Evolutionary conservation across 2,797 vertebrate genomes (phyloP).

Genomic region (Acropternis orthonyx): DNA sequence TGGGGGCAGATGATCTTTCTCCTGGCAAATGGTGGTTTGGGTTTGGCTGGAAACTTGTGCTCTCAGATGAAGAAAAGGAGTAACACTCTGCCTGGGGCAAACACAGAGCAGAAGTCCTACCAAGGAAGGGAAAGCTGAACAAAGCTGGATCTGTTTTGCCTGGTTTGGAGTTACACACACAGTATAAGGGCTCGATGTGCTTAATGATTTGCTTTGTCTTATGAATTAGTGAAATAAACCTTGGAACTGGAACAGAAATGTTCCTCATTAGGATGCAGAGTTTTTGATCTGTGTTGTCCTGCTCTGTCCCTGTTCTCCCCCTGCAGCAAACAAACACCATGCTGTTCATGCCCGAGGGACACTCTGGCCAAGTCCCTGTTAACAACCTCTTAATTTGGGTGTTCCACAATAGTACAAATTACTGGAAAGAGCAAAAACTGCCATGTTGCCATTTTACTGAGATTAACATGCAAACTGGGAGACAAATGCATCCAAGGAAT

Average conservation of each 20-base stretch:
- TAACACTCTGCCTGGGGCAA: neutral
- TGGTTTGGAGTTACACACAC: fast-evolving
- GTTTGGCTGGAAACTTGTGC: neutral
- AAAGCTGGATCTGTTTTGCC: neutral
- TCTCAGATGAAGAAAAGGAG: neutral
- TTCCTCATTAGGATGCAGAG: neutral
- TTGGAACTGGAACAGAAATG: neutral
- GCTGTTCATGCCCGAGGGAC: neutral
- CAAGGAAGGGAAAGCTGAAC: neutral
- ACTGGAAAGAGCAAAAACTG: neutral
- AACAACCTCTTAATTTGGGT: neutral
- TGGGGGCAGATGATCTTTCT: neutral
- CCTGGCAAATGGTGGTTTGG: neutral
- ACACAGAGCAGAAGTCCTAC: neutral
- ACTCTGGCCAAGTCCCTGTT: neutral
- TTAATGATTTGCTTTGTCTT: neutral
- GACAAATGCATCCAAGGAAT: neutral
- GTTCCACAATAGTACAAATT: neutral
- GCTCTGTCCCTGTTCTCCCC: neutral
- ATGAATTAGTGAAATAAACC: neutral
- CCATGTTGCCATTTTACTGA: neutral
- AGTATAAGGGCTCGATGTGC: neutral
- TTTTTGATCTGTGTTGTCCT: neutral
- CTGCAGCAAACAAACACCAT: neutral
- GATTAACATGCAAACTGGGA: conserved; percentile 23